Evolutionary conservation across 1,140 invertebrate species (phyloP), one percentile per base, ranked within the genome.

Genomic region (Agrypnia vestita): DNA sequence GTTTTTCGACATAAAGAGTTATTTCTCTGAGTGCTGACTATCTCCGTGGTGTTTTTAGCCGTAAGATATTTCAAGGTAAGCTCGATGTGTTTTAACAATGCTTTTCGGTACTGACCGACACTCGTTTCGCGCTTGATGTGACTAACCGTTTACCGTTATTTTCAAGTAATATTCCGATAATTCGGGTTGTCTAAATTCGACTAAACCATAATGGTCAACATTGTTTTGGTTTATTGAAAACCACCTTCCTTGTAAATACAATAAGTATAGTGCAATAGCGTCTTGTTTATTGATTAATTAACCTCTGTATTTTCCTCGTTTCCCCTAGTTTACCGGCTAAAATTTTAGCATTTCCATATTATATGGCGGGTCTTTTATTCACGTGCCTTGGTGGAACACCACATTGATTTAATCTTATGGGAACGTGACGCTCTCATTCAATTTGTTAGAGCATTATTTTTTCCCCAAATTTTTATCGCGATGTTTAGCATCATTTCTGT

Each of bases 121-220:
- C 55, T 59, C 19, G 6, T 35, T 64, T 64, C 10, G 25, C 47
- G 15, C 44, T 71, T 13, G 17, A 10, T 43, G 44, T 71, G 67
- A 71, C 67, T 71, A 71, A 25, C 67, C 67, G 19, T 35, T 69
- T 71, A 71, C 67, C 67, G 67, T 71, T 71, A 62, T 35, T 35
- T 35, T 35, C 25, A 6, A 35, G 25, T 35, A 35, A 35, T 35
- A n/a, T 62, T 62, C 12, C 10, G 17, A 25, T 19, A 62, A 25
- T 62, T 62, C 53, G n/a, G n/a, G 7, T 56, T 17, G 17, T 7
- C 7, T 56, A n/a, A n/a, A 56, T 56, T 56, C 53, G n/a, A n/a
- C 1, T 35, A 35, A 35, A 35, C 6, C 6, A 35, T 35, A 35
- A 6, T 35, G 25, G n/a, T 15, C 49, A 51, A 13, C 3, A 51